These are phyloP conservation scores for Dinocampus coccinellae DNA, from an alignment of 2,888 invertebrate genomes.

Conservation along the genomic window DNA sequence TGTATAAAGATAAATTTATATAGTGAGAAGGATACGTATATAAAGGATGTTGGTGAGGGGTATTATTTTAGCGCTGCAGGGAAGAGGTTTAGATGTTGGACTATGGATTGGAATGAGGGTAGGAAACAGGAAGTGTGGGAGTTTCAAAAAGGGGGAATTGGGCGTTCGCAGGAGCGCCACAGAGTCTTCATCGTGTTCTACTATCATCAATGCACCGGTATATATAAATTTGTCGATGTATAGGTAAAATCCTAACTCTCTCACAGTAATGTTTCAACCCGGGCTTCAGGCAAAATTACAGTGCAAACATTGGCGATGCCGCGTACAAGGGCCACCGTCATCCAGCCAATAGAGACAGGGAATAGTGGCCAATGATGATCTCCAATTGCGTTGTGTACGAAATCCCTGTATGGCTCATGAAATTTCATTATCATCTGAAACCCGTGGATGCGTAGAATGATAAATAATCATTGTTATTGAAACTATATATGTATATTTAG, in stretches of 20 bases:
- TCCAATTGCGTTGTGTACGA: conserved; percentile 31
- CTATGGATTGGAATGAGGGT: conserved; percentile 12
- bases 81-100: conserved; percentile 14
- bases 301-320: conserved; percentile 60
- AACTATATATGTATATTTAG: background rate
- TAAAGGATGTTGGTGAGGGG: conserved; percentile 37
- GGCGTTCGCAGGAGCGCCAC: conserved; percentile 45
- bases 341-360: conserved; percentile 21
- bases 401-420: conserved; percentile 32
- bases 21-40: too few relatives aligned
- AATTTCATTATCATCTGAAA: conserved; percentile 38
- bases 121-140: conserved; percentile 40
- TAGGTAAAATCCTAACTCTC: background rate
- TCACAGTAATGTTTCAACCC: background rate
- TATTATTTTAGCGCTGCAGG: conserved; percentile 62
- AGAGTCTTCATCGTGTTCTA: background rate
- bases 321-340: conserved; percentile 22
- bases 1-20: too few relatives aligned
- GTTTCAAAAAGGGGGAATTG: conserved; percentile 37
- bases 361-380: conserved; percentile 30
- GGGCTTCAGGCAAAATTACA: conserved; percentile 60
- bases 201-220: background rate
- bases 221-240: background rate
- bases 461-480: conserved; percentile 32
- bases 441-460: conserved; percentile 22